Evolutionary conservation across 2,888 invertebrate genomes (phyloP), one percentile per base, ranked within the genome.

Genomic region (Eupithecia subfuscata): DNA sequence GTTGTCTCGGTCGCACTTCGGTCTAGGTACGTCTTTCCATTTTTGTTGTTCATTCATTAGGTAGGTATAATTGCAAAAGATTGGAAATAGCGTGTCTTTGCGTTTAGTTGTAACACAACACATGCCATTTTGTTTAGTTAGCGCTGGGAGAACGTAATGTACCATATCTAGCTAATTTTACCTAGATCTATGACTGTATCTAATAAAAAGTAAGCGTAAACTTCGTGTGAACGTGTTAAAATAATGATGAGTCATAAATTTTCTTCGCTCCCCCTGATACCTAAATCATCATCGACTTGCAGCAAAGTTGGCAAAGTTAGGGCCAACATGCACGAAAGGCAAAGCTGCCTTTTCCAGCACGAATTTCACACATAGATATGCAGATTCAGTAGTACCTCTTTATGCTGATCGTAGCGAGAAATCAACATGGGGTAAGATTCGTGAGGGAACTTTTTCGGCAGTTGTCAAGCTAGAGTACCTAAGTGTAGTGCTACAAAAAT

Each of bases 311-410:
- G n/a, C 52, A 22, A 52, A 9, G 52, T n/a, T 22, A 56, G 11
- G 56, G 1, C 12, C 14, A 22, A 25, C 9, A 60, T 56, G 5
- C 25, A 60, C 25, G 60, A 25, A 60, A 60, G 12, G 1, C 5
- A 60, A 25, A 12, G 25, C 56, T n/a, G n/a, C 22, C 56, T 60
- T 60, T 25, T 25, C 25, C 65, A 67, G 37, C 65, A 67, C 65
- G 65, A 65, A 65, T n/a, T n/a, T n/a, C n/a, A 65, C 25, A 9
- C 65, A 37, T n/a, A 67, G 6, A n/a, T 40, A 67, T 40, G 65
- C n/a, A n/a, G n/a, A 60, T 60, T 25, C 65, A 40, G 30, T 30
- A 30, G 18, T 37, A 65, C 65, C 2, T 40, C 12, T 37, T 37
- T 18, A 64, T 18, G 37, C 34, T n/a, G 65, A 67, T 67, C 12